phyloP scores from a whole-genome alignment of 2,113 vertebrate genomes.

The Amblyornis subalaris region DNA sequence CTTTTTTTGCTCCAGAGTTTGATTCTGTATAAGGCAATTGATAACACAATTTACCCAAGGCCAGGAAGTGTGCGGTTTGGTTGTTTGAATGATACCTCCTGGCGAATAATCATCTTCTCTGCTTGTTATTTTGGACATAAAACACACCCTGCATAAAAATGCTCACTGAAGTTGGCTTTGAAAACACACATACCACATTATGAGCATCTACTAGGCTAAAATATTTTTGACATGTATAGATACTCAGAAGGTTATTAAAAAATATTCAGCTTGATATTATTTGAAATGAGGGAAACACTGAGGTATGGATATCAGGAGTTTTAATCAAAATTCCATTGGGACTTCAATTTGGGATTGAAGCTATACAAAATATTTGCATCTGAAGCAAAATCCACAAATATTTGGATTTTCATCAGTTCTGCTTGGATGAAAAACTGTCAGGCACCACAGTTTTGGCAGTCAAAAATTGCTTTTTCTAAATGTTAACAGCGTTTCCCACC shows the following conservation, averaged over 20 bases:
- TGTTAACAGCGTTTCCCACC: constrained; percentile 65
- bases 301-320: constrained; percentile 34
- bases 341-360: constrained; percentile 12
- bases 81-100: background rate
- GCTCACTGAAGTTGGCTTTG: background rate
- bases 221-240: constrained; percentile 12
- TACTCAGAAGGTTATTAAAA: constrained; percentile 1
- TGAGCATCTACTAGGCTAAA: background rate
- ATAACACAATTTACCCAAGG: background rate
- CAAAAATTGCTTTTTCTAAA: constrained; percentile 57
- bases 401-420: constrained; percentile 67
- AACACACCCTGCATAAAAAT: constrained; percentile 9
- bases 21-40: background rate
- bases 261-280: constrained; percentile 17
- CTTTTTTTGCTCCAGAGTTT: background rate
- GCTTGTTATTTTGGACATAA: background rate
- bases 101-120: background rate
- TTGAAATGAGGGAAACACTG: constrained; percentile 37
- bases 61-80: background rate
- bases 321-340: constrained; percentile 43
- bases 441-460: constrained; percentile 58
- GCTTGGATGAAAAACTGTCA: constrained; percentile 60
- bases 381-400: constrained; percentile 58
- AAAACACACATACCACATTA: background rate
- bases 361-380: constrained; percentile 57